Evolutionary conservation across 2,888 invertebrate species (phyloP).

Genomic region (Protodeltote pygarga): DNA sequence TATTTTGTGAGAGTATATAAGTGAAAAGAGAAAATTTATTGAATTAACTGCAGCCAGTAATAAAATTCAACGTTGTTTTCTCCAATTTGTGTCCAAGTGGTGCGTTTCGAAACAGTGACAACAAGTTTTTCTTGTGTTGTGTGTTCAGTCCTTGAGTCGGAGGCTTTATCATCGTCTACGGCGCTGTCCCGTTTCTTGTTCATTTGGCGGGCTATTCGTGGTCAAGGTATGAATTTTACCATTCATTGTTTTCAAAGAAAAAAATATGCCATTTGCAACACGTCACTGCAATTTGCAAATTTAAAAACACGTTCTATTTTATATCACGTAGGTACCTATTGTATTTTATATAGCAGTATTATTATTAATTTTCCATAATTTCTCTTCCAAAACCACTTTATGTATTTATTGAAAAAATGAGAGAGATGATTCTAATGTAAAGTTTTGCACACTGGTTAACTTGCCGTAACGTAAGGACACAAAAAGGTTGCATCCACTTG

Average conservation of each 20-base stretch:
- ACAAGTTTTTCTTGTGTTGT: constrained; percentile 78
- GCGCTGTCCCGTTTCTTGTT: constrained; percentile 63
- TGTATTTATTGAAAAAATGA: too few relatives aligned
- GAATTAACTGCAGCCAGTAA: constrained; percentile 26
- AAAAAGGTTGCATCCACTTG: constrained; percentile 32
- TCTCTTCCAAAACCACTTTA: too few relatives aligned
- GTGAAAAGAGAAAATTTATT: constrained; percentile 14
- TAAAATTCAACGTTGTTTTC: constrained; percentile 30
- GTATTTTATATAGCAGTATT: too few relatives aligned
- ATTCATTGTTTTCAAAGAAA: background rate
- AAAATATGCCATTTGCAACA: background rate
- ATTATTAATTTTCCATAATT: too few relatives aligned
- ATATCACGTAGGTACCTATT: too few relatives aligned
- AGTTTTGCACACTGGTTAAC: background rate
- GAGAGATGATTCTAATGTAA: background rate
- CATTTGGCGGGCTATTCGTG: constrained; percentile 65
- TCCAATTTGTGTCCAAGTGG: constrained; percentile 57
- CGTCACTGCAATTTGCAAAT: too few relatives aligned
- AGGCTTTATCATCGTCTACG: constrained; percentile 73
- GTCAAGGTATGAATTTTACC: constrained; percentile 64
- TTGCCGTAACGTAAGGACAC: background rate
- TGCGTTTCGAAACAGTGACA: constrained; percentile 78
- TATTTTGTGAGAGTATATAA: constrained; percentile 32
- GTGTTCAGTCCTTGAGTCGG: constrained; percentile 78
- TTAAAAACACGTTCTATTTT: too few relatives aligned